phyloP scores from a whole-genome alignment of 2,888 invertebrate species.

The Aquatica leii region DNA sequence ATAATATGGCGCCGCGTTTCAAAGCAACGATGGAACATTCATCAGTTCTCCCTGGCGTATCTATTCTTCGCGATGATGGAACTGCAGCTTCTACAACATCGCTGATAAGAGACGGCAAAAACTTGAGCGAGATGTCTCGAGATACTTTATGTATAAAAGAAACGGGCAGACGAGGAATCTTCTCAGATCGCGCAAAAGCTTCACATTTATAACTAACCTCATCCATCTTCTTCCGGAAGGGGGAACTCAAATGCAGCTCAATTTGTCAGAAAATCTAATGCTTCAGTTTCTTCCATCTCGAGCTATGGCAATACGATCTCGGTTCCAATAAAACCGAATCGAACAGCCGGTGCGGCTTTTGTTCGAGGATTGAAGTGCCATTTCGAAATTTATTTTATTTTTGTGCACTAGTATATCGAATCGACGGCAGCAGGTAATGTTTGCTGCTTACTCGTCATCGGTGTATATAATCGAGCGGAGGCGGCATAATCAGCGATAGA shows the following conservation, averaged over 20 bases:
- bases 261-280: constrained; percentile 65
- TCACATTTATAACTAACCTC: constrained; percentile 66
- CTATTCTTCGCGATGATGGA: constrained; percentile 59
- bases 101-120: constrained; percentile 59
- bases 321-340: constrained; percentile 47
- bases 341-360: constrained; percentile 43
- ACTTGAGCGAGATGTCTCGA: constrained; percentile 55
- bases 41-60: constrained; percentile 50
- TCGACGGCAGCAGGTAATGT: constrained; percentile 29
- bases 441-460: constrained; percentile 3
- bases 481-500: constrained; percentile 53
- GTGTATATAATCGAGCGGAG: constrained; percentile 39
- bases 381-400: constrained; percentile 45
- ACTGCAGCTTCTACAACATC: constrained; percentile 61
- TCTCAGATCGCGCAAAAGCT: constrained; percentile 62
- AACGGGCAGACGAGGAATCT: constrained; percentile 58
- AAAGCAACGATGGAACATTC: constrained; percentile 53
- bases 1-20: constrained; percentile 27
- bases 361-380: constrained; percentile 44
- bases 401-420: constrained; percentile 35
- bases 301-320: constrained; percentile 42
- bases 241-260: constrained; percentile 63
- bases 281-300: constrained; percentile 48
- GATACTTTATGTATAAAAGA: constrained; percentile 61
- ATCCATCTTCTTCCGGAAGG: constrained; percentile 62